These are phyloP conservation scores for Drosophila nigrodunni DNA, from an alignment of 1,140 invertebrate species.

Conservation along the genomic window DNA sequence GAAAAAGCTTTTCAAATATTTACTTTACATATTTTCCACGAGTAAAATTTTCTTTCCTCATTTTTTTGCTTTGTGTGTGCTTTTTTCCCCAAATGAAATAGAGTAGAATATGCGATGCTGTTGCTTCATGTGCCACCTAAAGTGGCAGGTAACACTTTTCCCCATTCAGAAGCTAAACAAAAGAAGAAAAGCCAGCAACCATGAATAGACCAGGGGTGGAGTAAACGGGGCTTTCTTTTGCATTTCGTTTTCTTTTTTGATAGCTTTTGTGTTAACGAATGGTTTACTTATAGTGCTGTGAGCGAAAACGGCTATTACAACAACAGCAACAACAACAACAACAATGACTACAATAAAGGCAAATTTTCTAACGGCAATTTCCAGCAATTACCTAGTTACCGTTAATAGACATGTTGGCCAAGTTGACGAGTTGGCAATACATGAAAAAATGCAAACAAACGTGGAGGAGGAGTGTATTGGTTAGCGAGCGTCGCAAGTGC, in stretches of 20 bases:
- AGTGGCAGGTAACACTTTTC: conserved; percentile 16
- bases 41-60: not conserved
- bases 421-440: conserved; percentile 64
- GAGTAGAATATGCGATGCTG: not conserved
- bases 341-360: conserved; percentile 50
- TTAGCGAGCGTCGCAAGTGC: conserved; percentile 24
- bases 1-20: not conserved
- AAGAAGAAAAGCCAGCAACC: conserved; percentile 8
- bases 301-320: conserved; percentile 15
- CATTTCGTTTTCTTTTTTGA: conserved; percentile 33
- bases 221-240: conserved; percentile 9
- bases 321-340: conserved; percentile 26
- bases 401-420: conserved; percentile 83
- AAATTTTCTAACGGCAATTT: conserved; percentile 80
- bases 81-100: conserved; percentile 1
- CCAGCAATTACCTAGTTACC: conserved; percentile 81
- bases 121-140: conserved; percentile 2
- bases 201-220: not conserved
- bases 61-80: not conserved
- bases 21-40: not conserved
- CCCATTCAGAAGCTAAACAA: conserved; percentile 14
- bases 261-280: conserved; percentile 48
- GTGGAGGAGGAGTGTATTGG: conserved; percentile 1
- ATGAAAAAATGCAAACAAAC: conserved; percentile 61
- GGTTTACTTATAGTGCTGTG: conserved; percentile 51